A percentile compares a stretch with the other conserved stretches of the same genome.
Evolutionary conservation across 2,888 invertebrate species (phyloP).

Genomic region (Thereva unica): DNA sequence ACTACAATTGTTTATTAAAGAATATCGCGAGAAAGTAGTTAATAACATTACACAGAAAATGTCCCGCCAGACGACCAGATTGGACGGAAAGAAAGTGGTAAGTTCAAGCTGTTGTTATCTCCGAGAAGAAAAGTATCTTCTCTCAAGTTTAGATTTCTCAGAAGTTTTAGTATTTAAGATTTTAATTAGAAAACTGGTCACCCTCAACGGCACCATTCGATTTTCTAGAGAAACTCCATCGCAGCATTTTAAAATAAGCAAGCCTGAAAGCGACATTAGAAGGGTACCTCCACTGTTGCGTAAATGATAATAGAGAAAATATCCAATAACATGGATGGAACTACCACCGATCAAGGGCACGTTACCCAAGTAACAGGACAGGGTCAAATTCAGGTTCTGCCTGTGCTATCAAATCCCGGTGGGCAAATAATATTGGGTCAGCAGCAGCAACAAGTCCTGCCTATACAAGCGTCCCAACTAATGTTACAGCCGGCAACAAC

Average conservation of each 20-base stretch:
- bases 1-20: not conserved
- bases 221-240: constrained; percentile 55
- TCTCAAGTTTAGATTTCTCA: too few species aligned
- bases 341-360: constrained; percentile 27
- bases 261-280: constrained; percentile 2
- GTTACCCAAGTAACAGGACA: constrained; percentile 39
- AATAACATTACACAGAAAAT: constrained; percentile 44
- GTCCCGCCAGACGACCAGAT: constrained; percentile 55
- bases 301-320: constrained; percentile 50
- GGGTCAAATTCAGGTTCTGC: constrained; percentile 42
- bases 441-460: constrained; percentile 52
- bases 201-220: constrained; percentile 56
- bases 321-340: constrained; percentile 35
- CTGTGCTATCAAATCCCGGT: constrained; percentile 39
- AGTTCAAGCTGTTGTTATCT: constrained; percentile 45
- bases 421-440: constrained; percentile 56
- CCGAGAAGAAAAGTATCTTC: too few species aligned
- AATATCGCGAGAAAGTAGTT: not conserved
- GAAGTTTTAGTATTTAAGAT: not conserved
- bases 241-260: constrained; percentile 13
- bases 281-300: constrained; percentile 41
- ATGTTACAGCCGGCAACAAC: constrained; percentile 52
- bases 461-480: constrained; percentile 54
- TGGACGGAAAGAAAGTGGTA: constrained; percentile 59
- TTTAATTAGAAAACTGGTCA: constrained; percentile 48